Evolutionary conservation across 2,113 vertebrate genomes (phyloP).

Genomic region (human (Homo sapiens)): GRCh38 chr2:58625001-58625500

Average conservation of each 20-base stretch:
- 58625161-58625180: not conserved
- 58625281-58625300: not conserved
- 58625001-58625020: not conserved
- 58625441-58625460: not conserved
- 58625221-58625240: not conserved
- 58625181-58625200: not conserved
- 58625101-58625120: not conserved
- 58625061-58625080: not conserved
- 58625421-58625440: not conserved
- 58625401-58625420: not conserved
- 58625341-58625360: not conserved
- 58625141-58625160: not conserved
- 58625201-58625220: not conserved
- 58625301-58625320: not conserved
- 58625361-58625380: not conserved
- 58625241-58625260: not conserved
- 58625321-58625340: not conserved
- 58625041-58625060: not conserved
- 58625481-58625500: conserved; percentile 14
- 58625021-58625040: not conserved
- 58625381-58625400: not conserved
- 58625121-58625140: conserved; percentile 22
- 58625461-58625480: not conserved
- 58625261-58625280: not conserved
- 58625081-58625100: not conserved